phyloP scores from a whole-genome alignment of 2,113 vertebrate species.

The Motacilla tschutschensis region DNA sequence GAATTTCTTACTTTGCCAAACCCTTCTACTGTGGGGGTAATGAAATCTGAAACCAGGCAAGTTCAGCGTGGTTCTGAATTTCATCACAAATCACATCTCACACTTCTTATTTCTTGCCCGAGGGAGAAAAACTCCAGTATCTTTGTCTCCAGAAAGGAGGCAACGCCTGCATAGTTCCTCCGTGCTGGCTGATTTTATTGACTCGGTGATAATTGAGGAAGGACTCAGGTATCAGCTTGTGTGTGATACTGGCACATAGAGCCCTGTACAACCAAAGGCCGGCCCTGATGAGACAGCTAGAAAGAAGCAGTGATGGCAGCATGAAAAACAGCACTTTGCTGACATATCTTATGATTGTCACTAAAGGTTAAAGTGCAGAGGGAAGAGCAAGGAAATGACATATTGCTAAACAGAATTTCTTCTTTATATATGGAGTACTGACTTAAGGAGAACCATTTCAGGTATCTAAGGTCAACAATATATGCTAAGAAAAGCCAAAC shows the following conservation, averaged over 20 bases:
- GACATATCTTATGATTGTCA: neutral
- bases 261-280: neutral
- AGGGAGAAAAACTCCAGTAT: constrained; percentile 4
- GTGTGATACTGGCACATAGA: constrained; percentile 1
- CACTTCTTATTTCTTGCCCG: constrained; percentile 14
- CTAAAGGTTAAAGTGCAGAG: neutral
- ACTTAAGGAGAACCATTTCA: neutral
- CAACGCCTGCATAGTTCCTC: constrained; percentile 27
- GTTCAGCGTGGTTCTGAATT: neutral
- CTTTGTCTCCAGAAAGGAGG: constrained; percentile 40
- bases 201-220: constrained; percentile 36
- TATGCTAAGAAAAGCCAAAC: neutral
- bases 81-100: constrained; percentile 37
- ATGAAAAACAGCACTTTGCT: neutral
- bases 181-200: constrained; percentile 1
- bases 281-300: neutral
- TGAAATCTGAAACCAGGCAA: constrained; percentile 51
- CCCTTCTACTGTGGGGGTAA: neutral
- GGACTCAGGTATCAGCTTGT: neutral
- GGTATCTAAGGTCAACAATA: neutral
- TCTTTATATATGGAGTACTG: neutral
- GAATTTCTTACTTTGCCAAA: constrained; percentile 11
- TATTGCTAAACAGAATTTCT: neutral
- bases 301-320: neutral
- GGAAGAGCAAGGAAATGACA: neutral